phyloP scores from a whole-genome alignment of 1,140 invertebrate species.

The Melipona quadrifasciata region DNA sequence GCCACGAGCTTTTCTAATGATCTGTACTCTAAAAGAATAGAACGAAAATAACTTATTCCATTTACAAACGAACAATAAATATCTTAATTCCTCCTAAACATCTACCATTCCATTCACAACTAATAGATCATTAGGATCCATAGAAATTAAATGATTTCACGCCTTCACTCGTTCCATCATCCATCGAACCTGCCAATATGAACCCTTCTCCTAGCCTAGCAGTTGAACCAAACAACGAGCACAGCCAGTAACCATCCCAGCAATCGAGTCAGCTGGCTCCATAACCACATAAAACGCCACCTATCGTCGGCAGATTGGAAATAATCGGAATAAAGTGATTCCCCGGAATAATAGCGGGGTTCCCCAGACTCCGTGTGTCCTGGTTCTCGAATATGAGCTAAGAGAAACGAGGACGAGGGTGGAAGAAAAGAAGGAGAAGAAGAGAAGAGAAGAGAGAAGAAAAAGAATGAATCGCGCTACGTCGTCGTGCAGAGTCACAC shows the following conservation, averaged over 20 bases:
- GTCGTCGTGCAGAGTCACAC: constrained; percentile 61
- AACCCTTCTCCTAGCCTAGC: constrained; percentile 7
- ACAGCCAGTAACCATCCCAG: background rate
- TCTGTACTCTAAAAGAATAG: background rate
- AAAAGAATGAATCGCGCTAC: constrained; percentile 5
- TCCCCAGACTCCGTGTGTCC: background rate
- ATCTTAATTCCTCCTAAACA: background rate
- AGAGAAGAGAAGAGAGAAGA: background rate
- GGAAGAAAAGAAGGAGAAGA: background rate
- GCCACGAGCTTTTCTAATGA: too few relatives aligned
- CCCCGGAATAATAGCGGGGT: constrained; percentile 65
- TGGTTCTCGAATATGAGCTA: constrained; percentile 27
- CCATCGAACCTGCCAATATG: background rate
- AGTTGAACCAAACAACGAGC: constrained; percentile 2
- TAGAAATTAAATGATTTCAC: constrained; percentile 58
- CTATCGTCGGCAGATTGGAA: constrained; percentile 70
- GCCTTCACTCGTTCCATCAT: constrained; percentile 24
- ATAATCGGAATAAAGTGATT: constrained; percentile 75
- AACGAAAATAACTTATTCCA: background rate
- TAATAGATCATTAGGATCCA: background rate
- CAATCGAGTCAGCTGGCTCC: constrained; percentile 28
- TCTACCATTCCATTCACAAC: constrained; percentile 1
- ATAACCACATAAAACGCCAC: constrained; percentile 63
- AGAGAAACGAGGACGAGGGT: background rate
- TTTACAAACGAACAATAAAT: too few relatives aligned